Base-by-base conservation (phyloP, 2,888 invertebrate species). In the Helleia helle region DNA sequence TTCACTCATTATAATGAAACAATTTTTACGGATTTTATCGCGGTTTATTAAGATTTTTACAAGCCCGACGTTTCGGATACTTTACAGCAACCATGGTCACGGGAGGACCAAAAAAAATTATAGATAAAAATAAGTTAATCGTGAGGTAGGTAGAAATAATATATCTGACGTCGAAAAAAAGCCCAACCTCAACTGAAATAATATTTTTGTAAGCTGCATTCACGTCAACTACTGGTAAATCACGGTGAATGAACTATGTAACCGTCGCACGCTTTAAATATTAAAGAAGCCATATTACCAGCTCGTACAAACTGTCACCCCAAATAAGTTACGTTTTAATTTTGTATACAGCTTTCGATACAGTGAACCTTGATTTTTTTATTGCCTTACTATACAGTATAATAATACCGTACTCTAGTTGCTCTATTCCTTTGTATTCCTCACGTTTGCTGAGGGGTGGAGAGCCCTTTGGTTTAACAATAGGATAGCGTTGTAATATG, bases 381-480 rank as follows among this genome's bases (percentile, higher is more conserved):
- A 68, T 67, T 63, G 61, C 55, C 22, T 3, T 5, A 8, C 22
- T 22, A 8, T 55, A 56, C 54, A 38, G 37, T 60, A 63, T 60
- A 65, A 58, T 56, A 54, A 60, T 56, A 55, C 47, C 47, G 45
- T 47, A 54, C 34, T 53, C 50, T 50, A 51, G 55, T 58, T 48
- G 51, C 41, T 44, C 48, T 58, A 66, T 67, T 71, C 80, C 74
- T 76, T 80, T 81, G 77, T 80, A 42, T 44, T 50, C 46, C 61
- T 69, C 80, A 80, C 80, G 79, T 74, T 56, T 54, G 37, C 48
- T 49, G 61, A 55, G 58, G 65, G 62, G 61, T 59, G 63, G 51
- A 59, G 65, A 52, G 59, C 66, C 67, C 68, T 66, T 58, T 47
- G 40, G 31, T 46, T 46, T 44, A 58, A 73, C 69, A 70, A 71